phyloP scores from a whole-genome alignment of 2,797 vertebrate species.

The Spheniscus humboldti region DNA sequence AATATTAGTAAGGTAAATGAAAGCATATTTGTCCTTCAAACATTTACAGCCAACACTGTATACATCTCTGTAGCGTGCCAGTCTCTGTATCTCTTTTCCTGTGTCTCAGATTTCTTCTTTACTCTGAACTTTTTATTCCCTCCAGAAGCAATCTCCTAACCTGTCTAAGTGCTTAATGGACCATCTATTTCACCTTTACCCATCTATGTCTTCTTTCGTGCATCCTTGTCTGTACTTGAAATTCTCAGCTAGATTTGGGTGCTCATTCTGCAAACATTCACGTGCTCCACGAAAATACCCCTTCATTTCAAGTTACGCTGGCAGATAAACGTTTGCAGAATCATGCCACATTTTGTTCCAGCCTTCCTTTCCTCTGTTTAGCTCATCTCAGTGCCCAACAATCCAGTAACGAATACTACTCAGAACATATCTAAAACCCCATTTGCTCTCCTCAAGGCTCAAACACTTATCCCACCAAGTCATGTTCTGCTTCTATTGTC shows the following conservation, averaged over 20 bases:
- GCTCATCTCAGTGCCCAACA: neutral
- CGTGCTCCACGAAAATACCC: neutral
- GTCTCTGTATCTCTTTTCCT: neutral
- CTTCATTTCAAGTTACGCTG: neutral
- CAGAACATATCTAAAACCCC: neutral
- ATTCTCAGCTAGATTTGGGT: neutral
- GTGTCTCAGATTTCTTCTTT: neutral
- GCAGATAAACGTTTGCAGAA: neutral
- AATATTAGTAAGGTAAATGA: neutral
- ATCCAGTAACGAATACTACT: neutral
- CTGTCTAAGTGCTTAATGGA: neutral
- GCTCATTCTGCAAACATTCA: neutral
- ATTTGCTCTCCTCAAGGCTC: neutral
- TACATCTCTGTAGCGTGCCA: neutral
- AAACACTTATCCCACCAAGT: neutral
- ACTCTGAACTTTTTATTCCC: neutral
- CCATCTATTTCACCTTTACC: neutral
- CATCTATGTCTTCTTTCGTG: neutral
- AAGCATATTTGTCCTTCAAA: neutral
- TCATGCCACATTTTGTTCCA: neutral
- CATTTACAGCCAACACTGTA: neutral
- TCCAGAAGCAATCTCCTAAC: neutral
- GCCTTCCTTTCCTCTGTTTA: neutral
- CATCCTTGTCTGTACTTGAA: neutral
- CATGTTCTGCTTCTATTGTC: neutral